Conservation (phyloP, 2,797 vertebrate species). For the Sylvilagus floridanus region DNA sequence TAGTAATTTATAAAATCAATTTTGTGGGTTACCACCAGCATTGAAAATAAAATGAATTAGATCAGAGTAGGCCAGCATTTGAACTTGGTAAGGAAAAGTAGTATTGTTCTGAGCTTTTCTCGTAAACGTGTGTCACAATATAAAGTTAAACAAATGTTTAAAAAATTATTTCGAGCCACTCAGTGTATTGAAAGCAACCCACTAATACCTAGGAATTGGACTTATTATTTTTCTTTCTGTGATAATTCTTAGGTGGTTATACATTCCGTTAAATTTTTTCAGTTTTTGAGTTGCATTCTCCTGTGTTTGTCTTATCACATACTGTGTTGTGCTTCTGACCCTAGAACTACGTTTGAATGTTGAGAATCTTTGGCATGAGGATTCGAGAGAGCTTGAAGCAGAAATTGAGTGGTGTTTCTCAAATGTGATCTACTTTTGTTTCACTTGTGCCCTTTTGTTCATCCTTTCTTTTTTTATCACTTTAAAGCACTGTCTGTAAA, state of each 20-base stretch:
- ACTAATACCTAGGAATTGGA: neutral
- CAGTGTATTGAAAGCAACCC: constrained; percentile 16
- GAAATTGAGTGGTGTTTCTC: constrained; percentile 62
- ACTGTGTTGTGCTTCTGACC: constrained; percentile 21
- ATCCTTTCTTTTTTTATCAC: neutral
- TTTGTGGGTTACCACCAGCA: constrained; percentile 28
- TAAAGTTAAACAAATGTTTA: neutral
- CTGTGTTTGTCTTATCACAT: constrained; percentile 26
- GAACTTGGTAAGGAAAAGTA: constrained; percentile 52
- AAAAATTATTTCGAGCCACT: constrained; percentile 34
- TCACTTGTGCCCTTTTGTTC: constrained; percentile 33
- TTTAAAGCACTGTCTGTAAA: constrained; percentile 52
- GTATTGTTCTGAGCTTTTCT: constrained; percentile 56
- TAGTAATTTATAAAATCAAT: constrained; percentile 48
- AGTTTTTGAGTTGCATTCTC: constrained; percentile 50
- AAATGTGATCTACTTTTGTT: constrained; percentile 45
- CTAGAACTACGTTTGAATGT: constrained; percentile 51
- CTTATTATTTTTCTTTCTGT: constrained; percentile 55
- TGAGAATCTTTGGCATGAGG: constrained; percentile 56
- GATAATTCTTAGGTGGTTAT: constrained; percentile 39
- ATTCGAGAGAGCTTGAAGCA: constrained; percentile 58
- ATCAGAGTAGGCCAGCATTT: constrained; percentile 1
- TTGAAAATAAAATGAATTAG: constrained; percentile 55
- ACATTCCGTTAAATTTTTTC: constrained; percentile 47
- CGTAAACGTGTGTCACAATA: neutral